Evolutionary conservation across 2,888 invertebrate genomes (phyloP).

Genomic region (Pharmacophagus antenor): DNA sequence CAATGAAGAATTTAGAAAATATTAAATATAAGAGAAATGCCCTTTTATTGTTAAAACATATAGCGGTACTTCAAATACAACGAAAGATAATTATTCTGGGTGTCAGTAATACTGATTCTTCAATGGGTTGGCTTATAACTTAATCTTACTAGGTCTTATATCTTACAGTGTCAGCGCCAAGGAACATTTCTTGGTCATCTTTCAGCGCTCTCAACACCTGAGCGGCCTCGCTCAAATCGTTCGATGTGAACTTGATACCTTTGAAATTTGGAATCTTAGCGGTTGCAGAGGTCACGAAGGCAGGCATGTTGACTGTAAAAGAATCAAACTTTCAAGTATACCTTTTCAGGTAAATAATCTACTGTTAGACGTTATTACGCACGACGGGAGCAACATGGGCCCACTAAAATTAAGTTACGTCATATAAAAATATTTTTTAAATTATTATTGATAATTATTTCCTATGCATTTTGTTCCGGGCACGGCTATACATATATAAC

Average conservation of each 20-base stretch:
- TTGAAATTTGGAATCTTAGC: constrained; percentile 85
- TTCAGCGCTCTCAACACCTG: constrained; percentile 78
- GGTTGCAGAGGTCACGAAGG: constrained; percentile 83
- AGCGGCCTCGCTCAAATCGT: constrained; percentile 84
- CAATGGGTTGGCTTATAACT: too few relatives aligned
- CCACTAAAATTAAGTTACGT: neutral
- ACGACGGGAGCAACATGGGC: too few relatives aligned
- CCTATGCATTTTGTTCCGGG: too few relatives aligned
- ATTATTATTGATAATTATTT: too few relatives aligned
- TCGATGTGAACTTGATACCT: constrained; percentile 91
- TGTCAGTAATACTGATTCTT: too few relatives aligned
- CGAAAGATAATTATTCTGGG: too few relatives aligned
- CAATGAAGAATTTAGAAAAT: too few relatives aligned
- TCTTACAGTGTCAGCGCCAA: constrained; percentile 85
- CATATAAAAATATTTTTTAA: too few relatives aligned
- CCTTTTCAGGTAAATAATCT: neutral
- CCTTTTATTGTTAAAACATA: too few relatives aligned
- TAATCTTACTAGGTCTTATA: neutral
- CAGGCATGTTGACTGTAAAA: constrained; percentile 85
- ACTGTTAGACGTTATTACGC: neutral
- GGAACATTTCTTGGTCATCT: constrained; percentile 80
- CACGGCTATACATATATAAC: too few relatives aligned
- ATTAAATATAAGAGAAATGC: too few relatives aligned
- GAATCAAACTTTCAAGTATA: neutral
- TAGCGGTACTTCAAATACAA: too few relatives aligned